Base-by-base conservation (phyloP, 2,113 vertebrate species). In the Maccullochella peelii region DNA sequence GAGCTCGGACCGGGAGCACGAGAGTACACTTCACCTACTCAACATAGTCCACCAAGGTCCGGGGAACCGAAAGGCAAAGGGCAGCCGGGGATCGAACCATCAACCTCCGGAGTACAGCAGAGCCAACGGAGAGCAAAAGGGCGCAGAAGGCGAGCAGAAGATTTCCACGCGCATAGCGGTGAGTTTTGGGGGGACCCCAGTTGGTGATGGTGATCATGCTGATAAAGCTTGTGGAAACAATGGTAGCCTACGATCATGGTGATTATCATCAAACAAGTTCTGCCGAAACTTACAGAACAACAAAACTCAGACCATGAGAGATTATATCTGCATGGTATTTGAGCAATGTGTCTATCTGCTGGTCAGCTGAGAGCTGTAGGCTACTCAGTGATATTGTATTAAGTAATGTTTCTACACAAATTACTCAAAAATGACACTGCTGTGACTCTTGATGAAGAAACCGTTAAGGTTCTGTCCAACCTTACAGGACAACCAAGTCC, bases 11-110 rank as follows among this genome's bases (percentile, higher is more conserved):
- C 96, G 97, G 36, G 97, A 98, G 57, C 95, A 97, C 68, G 97
- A 98, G 91, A 97, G 93, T 86, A 99, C 97, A 8, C 93, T 98
- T 81, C 97, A 98, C 84, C 97, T 98, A 27, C 95, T 99, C 79
- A 97, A 95, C 93, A 96, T 99, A 3, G 97, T 97, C 55, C 97
- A 97, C 67, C 97, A 97, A 36, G 97, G 97, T 42, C 95, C 97
- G 1, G 96, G 96, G 33, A 95, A 77, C 90, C 92, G 97, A 23
- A 97, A 96, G 87, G 66, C 91, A 25, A 97, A 97, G 50, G 96
- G 97, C 84, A 63, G 91, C 91, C 96, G 97, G 83, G 94, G 79
- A 83, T 88, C 95, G 8, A 88, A 89, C 92, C 93, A 90, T 70
- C 96, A 87, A 55, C 92, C 93, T 27, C 87, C 94, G 16, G 95